Conservation (phyloP, 1,140 invertebrate genomes). For the Drosophila ananassae region DNA sequence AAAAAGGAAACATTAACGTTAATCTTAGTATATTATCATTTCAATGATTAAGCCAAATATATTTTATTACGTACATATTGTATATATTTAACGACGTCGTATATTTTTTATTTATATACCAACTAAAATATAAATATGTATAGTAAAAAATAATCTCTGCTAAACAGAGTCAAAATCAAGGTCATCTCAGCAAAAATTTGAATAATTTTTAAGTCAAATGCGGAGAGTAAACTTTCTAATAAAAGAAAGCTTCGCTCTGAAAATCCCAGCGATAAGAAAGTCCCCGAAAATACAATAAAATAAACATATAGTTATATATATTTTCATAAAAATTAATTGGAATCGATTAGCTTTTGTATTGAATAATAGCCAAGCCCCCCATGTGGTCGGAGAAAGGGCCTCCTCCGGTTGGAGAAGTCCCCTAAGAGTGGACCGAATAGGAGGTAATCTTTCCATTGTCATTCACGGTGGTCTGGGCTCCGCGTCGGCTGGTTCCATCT, state of each 20-base stretch:
- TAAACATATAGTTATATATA: conserved; percentile 45
- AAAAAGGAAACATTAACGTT: conserved; percentile 21
- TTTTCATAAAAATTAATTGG: conserved; percentile 35
- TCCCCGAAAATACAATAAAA: conserved; percentile 24
- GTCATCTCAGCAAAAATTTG: conserved; percentile 31
- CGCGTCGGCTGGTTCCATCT: conserved; percentile 85
- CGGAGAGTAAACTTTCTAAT: conserved; percentile 58
- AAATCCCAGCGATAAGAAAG: conserved; percentile 45
- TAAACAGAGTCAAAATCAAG: conserved; percentile 53
- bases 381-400: not conserved
- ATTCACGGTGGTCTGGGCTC: conserved; percentile 88
- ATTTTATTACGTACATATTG: not conserved
- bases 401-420: too few species aligned
- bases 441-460: conserved; percentile 89
- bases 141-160: not conserved
- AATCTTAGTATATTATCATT: conserved; percentile 22
- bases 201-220: conserved; percentile 26
- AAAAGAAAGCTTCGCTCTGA: conserved; percentile 50
- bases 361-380: conserved; percentile 2
- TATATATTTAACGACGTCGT: not conserved
- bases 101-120: conserved; percentile 6
- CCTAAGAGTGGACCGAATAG: conserved; percentile 85
- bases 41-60: conserved; percentile 1
- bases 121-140: conserved; percentile 2
- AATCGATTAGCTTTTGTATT: conserved; percentile 3